Conservation (phyloP, 2,113 vertebrate species). For the Cephalopterus ornatus region DNA sequence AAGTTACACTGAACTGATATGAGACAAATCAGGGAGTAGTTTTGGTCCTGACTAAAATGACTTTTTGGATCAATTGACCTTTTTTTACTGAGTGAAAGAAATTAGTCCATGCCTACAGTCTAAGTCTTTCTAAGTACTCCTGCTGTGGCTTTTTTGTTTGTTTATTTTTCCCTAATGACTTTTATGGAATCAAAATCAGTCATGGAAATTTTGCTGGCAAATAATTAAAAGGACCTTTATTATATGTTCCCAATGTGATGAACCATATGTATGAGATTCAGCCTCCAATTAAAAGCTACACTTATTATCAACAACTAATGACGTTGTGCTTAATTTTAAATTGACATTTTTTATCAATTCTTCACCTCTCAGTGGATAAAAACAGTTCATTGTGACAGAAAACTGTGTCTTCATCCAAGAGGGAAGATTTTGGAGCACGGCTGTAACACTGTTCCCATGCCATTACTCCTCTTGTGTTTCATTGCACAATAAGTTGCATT, state of each 20-base stretch:
- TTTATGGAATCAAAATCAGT: background rate
- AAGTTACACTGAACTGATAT: background rate
- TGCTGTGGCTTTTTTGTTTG: background rate
- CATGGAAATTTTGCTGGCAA: background rate
- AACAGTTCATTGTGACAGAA: background rate
- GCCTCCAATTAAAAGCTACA: background rate
- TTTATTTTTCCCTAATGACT: background rate
- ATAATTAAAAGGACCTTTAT: background rate
- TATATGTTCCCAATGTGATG: background rate
- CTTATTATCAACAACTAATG: background rate
- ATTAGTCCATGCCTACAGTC: background rate
- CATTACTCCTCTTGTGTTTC: background rate
- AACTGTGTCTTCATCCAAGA: background rate
- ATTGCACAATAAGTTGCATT: background rate
- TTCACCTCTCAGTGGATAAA: background rate
- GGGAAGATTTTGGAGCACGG: background rate
- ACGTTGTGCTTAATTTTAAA: background rate
- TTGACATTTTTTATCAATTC: background rate
- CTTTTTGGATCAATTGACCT: background rate
- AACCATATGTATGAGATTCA: background rate
- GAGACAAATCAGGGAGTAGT: rapidly evolving
- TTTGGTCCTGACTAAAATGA: background rate
- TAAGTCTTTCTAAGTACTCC: background rate
- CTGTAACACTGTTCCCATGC: background rate
- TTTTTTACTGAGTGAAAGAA: background rate